Evolutionary conservation across 2,113 vertebrate genomes (phyloP).

Genomic region (Tyrannus savana): DNA sequence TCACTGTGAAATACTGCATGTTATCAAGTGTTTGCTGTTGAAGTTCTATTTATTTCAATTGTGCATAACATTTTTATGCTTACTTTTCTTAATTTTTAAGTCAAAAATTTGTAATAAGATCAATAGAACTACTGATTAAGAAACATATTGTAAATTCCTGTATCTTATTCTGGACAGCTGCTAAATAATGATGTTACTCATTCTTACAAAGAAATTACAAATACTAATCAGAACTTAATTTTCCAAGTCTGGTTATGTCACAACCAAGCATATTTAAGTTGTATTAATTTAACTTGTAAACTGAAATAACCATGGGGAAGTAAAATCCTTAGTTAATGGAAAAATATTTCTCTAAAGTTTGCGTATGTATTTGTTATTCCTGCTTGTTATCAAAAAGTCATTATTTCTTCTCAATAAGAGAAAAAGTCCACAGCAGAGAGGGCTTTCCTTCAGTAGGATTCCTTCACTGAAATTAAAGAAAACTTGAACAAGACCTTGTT

Average conservation of each 20-base stretch:
- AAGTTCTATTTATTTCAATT: not conserved
- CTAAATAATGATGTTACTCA: not conserved
- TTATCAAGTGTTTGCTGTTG: not conserved
- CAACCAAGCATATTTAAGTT: not conserved
- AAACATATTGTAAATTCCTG: not conserved
- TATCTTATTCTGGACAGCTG: not conserved
- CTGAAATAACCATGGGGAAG: not conserved
- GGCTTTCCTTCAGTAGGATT: not conserved
- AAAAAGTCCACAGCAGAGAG: not conserved
- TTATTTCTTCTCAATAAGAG: not conserved
- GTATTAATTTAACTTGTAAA: not conserved
- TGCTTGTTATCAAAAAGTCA: not conserved
- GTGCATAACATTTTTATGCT: not conserved
- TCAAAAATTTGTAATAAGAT: not conserved
- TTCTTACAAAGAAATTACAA: not conserved
- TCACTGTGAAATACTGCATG: not conserved
- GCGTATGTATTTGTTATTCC: not conserved
- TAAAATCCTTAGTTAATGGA: not conserved
- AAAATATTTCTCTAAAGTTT: not conserved
- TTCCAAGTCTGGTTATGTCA: not conserved
- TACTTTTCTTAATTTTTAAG: not conserved
- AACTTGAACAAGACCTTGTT: not conserved
- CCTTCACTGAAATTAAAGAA: not conserved
- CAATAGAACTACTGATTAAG: not conserved
- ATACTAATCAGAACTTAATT: not conserved